These are phyloP conservation scores for Pollicipes pollicipes DNA, from an alignment of 1,140 invertebrate genomes.

Conservation along the genomic window DNA sequence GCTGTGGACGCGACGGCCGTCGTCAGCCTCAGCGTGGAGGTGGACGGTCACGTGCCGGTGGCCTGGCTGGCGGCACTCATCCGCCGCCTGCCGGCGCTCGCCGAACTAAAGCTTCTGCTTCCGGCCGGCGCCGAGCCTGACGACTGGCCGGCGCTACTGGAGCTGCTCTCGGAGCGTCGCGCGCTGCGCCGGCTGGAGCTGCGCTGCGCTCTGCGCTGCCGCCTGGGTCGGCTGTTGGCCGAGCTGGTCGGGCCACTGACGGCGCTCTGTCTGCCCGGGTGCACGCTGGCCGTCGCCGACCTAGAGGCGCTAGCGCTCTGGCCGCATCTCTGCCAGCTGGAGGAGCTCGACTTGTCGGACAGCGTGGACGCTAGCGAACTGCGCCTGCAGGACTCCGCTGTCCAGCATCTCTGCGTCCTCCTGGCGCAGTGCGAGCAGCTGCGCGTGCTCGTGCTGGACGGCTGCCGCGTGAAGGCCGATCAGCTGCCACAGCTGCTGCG, in stretches of 20 bases:
- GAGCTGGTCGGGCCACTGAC: background rate
- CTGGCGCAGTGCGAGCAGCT: background rate
- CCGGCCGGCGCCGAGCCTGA: background rate
- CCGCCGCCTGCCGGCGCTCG: background rate
- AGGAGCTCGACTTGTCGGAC: background rate
- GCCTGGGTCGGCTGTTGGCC: background rate
- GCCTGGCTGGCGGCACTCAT: background rate
- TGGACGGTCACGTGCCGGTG: background rate
- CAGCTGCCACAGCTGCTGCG: background rate
- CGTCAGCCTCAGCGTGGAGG: background rate
- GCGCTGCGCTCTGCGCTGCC: background rate
- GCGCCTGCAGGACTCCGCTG: background rate
- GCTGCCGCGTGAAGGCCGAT: background rate
- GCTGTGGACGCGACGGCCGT: background rate
- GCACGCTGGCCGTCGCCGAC: background rate
- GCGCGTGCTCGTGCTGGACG: background rate
- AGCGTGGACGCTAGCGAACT: background rate
- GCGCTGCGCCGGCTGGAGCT: conserved; percentile 1
- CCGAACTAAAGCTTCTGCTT: background rate
- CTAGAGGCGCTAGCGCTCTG: background rate
- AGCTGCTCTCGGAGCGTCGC: background rate
- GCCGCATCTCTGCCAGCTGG: background rate
- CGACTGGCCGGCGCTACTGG: background rate
- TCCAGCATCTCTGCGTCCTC: background rate
- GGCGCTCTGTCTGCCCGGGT: background rate